phyloP scores from a whole-genome alignment of 1,140 invertebrate genomes.

The Drosophila lacteicornis region DNA sequence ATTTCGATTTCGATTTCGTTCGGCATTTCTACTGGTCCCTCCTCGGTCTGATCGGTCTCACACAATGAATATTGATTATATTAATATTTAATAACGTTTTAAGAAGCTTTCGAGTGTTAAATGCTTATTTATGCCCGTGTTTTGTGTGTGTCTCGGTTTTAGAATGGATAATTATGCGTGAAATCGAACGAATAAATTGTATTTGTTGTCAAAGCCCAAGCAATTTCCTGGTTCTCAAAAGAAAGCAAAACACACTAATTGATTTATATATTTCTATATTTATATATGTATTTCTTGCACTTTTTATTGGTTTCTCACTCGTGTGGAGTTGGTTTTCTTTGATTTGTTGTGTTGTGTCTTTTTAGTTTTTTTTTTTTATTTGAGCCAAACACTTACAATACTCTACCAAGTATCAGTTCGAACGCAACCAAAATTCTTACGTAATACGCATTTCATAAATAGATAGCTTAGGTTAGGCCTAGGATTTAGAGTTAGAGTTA shows the following conservation, averaged over 20 bases:
- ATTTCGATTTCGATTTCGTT: slow-evolving; percentile 68
- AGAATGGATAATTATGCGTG: slow-evolving; percentile 42
- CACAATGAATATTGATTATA: slow-evolving; percentile 81
- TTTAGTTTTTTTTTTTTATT: slow-evolving; percentile 20
- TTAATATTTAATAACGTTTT: slow-evolving; percentile 83
- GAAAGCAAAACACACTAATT: slow-evolving; percentile 14
- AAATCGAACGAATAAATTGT: slow-evolving; percentile 56
- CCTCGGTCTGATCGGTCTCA: slow-evolving; percentile 28
- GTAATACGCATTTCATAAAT: slow-evolving; percentile 41
- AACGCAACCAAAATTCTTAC: slow-evolving; percentile 55
- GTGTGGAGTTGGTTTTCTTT: slow-evolving; percentile 12
- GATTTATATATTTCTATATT: slow-evolving; percentile 9
- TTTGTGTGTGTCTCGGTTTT: slow-evolving; percentile 23
- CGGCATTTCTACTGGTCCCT: slow-evolving; percentile 12
- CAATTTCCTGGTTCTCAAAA: slow-evolving; percentile 27
- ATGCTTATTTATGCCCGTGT: slow-evolving; percentile 71
- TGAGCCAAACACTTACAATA: slow-evolving; percentile 49
- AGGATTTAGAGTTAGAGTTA: slow-evolving; percentile 51
- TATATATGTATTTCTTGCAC: slow-evolving; percentile 36
- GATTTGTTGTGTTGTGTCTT: slow-evolving; percentile 10
- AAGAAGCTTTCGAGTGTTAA: slow-evolving; percentile 81
- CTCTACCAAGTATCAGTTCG: slow-evolving; percentile 68
- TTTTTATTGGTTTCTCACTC: slow-evolving; percentile 44
- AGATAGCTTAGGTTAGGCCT: slow-evolving; percentile 44
- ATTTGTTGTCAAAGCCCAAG: slow-evolving; percentile 43